These are phyloP conservation scores for Rotaria magnacalcarata DNA, from an alignment of 2,888 invertebrate species.

Conservation along the genomic window DNA sequence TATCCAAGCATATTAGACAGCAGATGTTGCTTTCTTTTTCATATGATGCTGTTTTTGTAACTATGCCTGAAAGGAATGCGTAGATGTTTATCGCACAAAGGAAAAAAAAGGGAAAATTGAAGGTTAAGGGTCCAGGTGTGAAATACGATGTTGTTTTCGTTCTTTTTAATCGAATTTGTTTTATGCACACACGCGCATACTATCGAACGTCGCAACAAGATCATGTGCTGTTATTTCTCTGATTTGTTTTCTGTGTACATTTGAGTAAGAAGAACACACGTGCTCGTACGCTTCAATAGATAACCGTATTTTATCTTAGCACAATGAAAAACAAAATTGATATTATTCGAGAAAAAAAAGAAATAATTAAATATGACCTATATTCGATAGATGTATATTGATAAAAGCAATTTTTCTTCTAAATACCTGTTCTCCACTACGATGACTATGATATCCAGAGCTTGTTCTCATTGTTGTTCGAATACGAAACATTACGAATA, in stretches of 20 bases:
- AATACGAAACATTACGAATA: neutral
- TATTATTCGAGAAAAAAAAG: neutral
- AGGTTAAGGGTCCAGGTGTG: conserved; percentile 3
- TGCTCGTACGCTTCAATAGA: too few species aligned
- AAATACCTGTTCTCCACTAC: conserved; percentile 15
- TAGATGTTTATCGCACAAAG: neutral
- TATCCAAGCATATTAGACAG: neutral
- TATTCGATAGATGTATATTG: too few species aligned
- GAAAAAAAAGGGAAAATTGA: neutral
- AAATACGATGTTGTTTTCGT: neutral
- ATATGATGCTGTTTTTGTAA: neutral
- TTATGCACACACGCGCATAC: neutral
- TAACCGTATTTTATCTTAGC: neutral
- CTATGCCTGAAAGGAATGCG: neutral
- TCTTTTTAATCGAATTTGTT: neutral
- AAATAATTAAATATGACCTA: too few species aligned
- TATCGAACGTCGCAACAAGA: conserved; percentile 10
- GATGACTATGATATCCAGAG: conserved; percentile 8
- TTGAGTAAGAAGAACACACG: neutral
- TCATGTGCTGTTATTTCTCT: conserved; percentile 4
- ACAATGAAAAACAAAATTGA: neutral
- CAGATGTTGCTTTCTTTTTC: neutral
- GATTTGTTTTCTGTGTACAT: neutral
- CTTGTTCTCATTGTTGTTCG: neutral
- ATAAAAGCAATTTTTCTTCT: neutral